Evolutionary conservation across 2,888 invertebrate genomes (phyloP).

Genomic region (Ormia ochracea): DNA sequence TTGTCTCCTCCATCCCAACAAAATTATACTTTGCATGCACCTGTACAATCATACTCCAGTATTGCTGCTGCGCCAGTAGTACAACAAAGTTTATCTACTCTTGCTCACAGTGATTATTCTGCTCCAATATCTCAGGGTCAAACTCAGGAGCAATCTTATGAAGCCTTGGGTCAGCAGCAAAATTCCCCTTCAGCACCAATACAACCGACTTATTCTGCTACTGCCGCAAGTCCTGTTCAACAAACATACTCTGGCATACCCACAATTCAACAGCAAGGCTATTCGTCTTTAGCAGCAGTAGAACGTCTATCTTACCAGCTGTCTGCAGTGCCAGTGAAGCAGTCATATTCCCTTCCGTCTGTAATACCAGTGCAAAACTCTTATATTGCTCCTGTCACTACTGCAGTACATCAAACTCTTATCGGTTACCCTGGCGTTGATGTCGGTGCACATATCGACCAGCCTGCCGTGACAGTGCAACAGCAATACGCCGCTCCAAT

Average conservation of each 20-base stretch:
- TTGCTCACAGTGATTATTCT: constrained; percentile 25
- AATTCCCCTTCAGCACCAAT: constrained; percentile 3
- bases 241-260: constrained; percentile 43
- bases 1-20: neutral
- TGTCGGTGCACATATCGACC: neutral
- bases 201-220: constrained; percentile 21
- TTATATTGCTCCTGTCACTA: constrained; percentile 27
- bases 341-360: constrained; percentile 21
- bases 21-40: constrained; percentile 18
- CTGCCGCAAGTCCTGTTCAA: constrained; percentile 14
- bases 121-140: too few species aligned
- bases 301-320: neutral
- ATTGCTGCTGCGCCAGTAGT: neutral
- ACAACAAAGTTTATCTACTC: too few species aligned
- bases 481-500: constrained; percentile 36
- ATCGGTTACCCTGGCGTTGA: neutral
- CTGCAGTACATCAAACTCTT: constrained; percentile 23
- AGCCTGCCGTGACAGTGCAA: constrained; percentile 36
- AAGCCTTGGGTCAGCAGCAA: neutral
- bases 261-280: neutral
- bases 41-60: constrained; percentile 13
- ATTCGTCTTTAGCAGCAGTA: constrained; percentile 20
- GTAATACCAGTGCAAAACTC: constrained; percentile 3
- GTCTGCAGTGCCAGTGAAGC: constrained; percentile 6
- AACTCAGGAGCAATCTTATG: constrained; percentile 5